Percentiles rank a stretch among this genome's conserved stretches.
Conservation (phyloP, 2,113 vertebrate genomes). For the Myrmecophaga tridactyla region DNA sequence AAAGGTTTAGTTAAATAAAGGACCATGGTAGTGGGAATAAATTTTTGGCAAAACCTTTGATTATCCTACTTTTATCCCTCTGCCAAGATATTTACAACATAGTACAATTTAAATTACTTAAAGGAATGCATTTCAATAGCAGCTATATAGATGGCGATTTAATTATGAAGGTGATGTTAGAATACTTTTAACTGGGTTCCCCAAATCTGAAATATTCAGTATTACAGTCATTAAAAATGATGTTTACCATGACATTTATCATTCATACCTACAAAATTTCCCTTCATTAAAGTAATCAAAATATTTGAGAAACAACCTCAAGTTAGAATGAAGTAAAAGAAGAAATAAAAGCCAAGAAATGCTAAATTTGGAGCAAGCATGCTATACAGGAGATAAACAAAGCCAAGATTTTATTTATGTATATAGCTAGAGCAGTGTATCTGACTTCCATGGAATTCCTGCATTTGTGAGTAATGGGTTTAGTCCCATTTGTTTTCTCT, state of each 20-base stretch:
- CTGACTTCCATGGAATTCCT: background rate
- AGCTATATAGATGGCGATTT: background rate
- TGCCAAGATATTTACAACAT: background rate
- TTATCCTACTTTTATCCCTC: background rate
- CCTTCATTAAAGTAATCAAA: background rate
- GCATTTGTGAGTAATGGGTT: background rate
- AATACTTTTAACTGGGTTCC: background rate
- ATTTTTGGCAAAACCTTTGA: conserved; percentile 12
- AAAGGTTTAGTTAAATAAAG: background rate
- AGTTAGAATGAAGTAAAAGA: background rate
- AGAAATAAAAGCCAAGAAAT: background rate
- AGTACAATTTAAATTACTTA: background rate
- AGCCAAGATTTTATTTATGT: background rate
- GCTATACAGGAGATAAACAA: background rate
- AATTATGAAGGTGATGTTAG: background rate
- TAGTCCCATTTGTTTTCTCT: background rate
- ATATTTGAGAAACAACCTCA: background rate
- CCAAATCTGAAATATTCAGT: background rate
- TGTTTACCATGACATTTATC: background rate
- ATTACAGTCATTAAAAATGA: background rate
- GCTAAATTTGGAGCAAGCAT: background rate
- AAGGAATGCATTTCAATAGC: background rate
- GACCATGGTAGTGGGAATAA: background rate
- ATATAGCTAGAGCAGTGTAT: background rate
- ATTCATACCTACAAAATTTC: background rate